Percentiles rank a stretch among this genome's conserved stretches.
Conservation (phyloP, 2,113 vertebrate genomes). For the Alosa alosa region DNA sequence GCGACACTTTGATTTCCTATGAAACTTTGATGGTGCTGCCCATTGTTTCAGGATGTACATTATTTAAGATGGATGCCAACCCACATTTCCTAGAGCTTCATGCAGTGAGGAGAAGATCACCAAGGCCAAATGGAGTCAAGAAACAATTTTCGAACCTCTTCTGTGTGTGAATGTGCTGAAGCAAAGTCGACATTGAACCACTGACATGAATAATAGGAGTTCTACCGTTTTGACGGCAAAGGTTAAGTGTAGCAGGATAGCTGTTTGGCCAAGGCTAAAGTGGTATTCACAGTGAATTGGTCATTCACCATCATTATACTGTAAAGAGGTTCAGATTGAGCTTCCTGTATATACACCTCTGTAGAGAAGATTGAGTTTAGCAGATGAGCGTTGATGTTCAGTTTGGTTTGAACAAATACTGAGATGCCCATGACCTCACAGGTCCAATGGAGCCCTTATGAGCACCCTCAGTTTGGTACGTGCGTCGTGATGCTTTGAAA, state of each 20-base stretch:
- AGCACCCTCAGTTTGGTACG: too few relatives aligned
- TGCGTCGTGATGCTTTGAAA: neutral
- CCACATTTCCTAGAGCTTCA: constrained; percentile 8
- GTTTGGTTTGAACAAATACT: neutral
- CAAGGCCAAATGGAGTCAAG: constrained; percentile 23
- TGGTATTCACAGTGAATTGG: neutral
- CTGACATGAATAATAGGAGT: constrained; percentile 6
- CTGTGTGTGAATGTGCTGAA: neutral
- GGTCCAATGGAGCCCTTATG: neutral
- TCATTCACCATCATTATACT: neutral
- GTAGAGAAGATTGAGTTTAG: neutral
- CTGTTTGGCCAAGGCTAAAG: neutral
- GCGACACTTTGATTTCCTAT: constrained; percentile 32
- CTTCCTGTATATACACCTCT: neutral
- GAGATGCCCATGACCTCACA: neutral
- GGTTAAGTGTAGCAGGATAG: neutral
- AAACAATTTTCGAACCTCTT: neutral
- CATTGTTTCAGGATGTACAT: constrained; percentile 32
- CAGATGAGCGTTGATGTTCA: neutral
- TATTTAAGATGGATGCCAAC: constrained; percentile 33
- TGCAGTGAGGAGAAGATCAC: constrained; percentile 23
- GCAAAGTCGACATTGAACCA: neutral
- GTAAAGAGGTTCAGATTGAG: too few relatives aligned
- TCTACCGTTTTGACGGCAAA: constrained; percentile 15
- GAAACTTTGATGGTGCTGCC: constrained; percentile 38